These are phyloP conservation scores for Neodiprion pinetum DNA, from an alignment of 1,140 invertebrate species.

Conservation along the genomic window DNA sequence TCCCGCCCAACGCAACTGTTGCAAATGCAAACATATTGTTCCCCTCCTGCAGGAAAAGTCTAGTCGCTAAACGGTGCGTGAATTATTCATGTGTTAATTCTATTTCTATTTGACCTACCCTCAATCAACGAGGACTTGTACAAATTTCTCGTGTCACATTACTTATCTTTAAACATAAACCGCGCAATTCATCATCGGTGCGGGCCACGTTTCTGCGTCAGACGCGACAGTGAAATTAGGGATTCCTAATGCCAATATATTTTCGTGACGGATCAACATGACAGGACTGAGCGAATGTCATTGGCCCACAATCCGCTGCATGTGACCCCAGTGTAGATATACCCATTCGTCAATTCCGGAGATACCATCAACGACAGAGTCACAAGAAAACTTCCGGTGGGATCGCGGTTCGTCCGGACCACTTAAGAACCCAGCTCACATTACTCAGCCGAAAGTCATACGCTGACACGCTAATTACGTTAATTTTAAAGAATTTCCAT, in stretches of 20 bases:
- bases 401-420: no score
- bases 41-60: neutral
- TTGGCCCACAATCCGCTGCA: neutral
- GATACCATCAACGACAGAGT: no score
- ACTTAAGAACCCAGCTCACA: no score
- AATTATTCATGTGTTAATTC: neutral
- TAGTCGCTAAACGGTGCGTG: neutral
- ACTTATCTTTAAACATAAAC: neutral
- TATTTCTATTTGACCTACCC: neutral
- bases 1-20: neutral
- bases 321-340: no score
- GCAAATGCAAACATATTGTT: neutral
- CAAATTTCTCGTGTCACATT: neutral
- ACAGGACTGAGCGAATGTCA: neutral
- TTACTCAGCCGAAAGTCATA: no score
- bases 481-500: neutral
- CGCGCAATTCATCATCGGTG: neutral
- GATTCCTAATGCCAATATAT: neutral
- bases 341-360: no score
- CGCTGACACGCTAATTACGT: no score
- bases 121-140: neutral
- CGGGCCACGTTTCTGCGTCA: neutral
- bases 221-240: neutral
- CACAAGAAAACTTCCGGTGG: no score
- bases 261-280: neutral